Percentiles rank a stretch among this genome's conserved stretches.
Evolutionary conservation across 2,797 vertebrate species (phyloP).

Genomic region (Pelodytes ibericus): DNA sequence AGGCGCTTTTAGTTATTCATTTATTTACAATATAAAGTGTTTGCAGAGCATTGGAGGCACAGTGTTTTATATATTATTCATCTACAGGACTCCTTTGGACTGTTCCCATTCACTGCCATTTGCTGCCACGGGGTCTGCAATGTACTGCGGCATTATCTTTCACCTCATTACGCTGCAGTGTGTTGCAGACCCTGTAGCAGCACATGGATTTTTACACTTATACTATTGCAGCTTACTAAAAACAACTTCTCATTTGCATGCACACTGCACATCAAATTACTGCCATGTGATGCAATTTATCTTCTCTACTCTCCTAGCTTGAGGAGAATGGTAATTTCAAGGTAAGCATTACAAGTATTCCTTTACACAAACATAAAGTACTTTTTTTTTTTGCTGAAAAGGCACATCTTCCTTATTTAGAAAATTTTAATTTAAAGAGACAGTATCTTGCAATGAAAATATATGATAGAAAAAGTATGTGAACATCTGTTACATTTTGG

Average conservation of each 20-base stretch:
- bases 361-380: not conserved
- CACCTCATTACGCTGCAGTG: slow-evolving; percentile 32
- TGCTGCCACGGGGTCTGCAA: slow-evolving; percentile 18
- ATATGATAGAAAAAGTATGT: too few species aligned
- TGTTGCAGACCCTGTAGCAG: slow-evolving; percentile 29
- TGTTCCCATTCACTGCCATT: slow-evolving; percentile 1
- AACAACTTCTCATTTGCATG: slow-evolving; percentile 41
- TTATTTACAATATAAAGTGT: slow-evolving; percentile 24
- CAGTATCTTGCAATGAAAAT: too few species aligned
- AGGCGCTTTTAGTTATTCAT: not conserved
- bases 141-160: too few species aligned
- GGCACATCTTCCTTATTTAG: not conserved
- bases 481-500: too few species aligned
- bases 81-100: not conserved
- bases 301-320: slow-evolving; percentile 2
- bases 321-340: slow-evolving; percentile 3
- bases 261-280: slow-evolving; percentile 36
- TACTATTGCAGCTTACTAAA: slow-evolving; percentile 28
- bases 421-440: not conserved
- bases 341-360: not conserved
- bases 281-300: slow-evolving; percentile 26
- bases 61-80: slow-evolving; percentile 5
- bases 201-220: slow-evolving; percentile 41
- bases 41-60: slow-evolving; percentile 17
- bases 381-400: not conserved